Evolutionary conservation across 2,113 vertebrate species (phyloP), one percentile per base, ranked within the genome.

Genomic region (Pleuronectes platessa): DNA sequence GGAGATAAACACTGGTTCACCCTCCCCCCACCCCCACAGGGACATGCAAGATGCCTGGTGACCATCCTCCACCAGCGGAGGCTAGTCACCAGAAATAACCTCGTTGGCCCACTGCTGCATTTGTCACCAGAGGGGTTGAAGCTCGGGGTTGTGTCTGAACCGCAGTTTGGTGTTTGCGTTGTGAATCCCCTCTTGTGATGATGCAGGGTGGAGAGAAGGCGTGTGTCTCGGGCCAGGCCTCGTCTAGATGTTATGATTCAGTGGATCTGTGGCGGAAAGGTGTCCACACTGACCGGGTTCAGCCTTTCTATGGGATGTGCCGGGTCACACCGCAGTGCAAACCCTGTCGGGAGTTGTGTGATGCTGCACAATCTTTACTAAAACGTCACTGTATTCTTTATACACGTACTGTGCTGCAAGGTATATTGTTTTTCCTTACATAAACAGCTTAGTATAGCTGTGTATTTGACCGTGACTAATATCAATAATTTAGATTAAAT

Each of bases 181-280:
- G 17, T 76, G 82, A 84, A 84, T 80, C 76, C 74, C 10, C 31
- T 66, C 21, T 42, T 27, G 59, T 65, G 75, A 51, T 47, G 15
- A 23, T 47, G 51, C 42, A 66, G 58, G 69, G 21, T 66, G 24
- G 55, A 75, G 59, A 79, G 42, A 23, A 31, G 71, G 81, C 54
- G 18, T 71, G 77, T 88, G 81, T 89, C 84, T 78, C 68, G 66
- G 70, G 76, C 31, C 66, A 18, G 82, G 68, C 79, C 75, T 61
- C 0, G 78, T 86, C 89, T 67, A 71, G 83, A 86, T 76, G 10
- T 51, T n/a, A 2, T 24, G 72, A 73, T 59, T 81, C 81, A 56
- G 20, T 69, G 62, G n/a, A 26, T 67, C 6, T 53, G 18, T 21
- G 53, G 55, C 65, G 71, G 77, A 66, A 56, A 65, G 59, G 59